Evolutionary conservation across 2,113 vertebrate species (phyloP), one percentile per base, ranked within the genome.

Genomic region (Paraplagusia blochii): DNA sequence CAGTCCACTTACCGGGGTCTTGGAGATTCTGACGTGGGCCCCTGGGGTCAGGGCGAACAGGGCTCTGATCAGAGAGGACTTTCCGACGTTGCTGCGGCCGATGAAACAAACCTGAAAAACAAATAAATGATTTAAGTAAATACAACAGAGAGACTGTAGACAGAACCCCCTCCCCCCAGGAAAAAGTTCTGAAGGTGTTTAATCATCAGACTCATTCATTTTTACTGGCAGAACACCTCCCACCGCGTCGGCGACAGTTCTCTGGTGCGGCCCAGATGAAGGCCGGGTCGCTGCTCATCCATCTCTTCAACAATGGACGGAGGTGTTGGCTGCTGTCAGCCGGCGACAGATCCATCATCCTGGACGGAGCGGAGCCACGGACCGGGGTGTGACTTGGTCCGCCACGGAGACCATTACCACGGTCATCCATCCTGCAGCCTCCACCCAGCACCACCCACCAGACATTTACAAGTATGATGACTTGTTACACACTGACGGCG

Each of bases 51-150:
- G 76, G 1, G 96, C 91, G 78, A 99, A 98, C 61, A 99, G 85
- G 34, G 90, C 89, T 51, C 91, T 93, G 83, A 98, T 94, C 58
- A 98, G 87, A 4, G 95, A 97, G 0, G 96, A 99, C 62, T 99
- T 99, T 14, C 96, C 96, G 66, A 99, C 95, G 4, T 98, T 98
- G 83, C 96, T 99, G 43, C 94, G 89, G 67, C 96, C 96, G 36
- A 98, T 90, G 80, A 99, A 98, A 84, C 96, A 98, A 19, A 98
- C 95, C 96, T 98, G 79, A 2, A 36, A 84, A 15, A 64, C 14
- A 52, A 7, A 44, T 29, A 6, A 29, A 29, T n/a, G n/a, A 29
- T 29, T 29, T 29, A 29, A 29, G 22, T n/a, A n/a, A n/a, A n/a
- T n/a, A n/a, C n/a, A n/a, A 29, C 3, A 29, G 22, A 29, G 22